A percentile compares a stretch with the other conserved stretches of the same genome.
Evolutionary conservation across 2,113 vertebrate species (phyloP).

Genomic region (Falco punctatus): DNA sequence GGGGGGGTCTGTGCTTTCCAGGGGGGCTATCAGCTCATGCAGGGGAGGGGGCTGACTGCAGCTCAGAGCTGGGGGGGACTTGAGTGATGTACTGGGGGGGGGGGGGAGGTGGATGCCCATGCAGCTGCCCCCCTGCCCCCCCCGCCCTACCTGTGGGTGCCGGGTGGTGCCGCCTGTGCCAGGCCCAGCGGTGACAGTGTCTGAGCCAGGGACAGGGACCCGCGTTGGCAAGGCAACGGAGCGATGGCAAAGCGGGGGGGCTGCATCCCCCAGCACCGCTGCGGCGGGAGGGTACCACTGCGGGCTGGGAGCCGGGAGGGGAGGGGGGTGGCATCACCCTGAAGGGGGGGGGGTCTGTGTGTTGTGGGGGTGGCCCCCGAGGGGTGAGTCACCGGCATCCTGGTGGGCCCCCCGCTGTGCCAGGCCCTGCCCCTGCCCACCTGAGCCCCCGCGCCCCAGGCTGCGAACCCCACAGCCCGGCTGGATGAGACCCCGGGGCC

Average conservation of each 20-base stretch:
- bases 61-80: neutral
- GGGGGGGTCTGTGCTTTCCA: accelerated
- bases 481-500: accelerated
- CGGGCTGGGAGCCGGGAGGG: too few species aligned
- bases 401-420: neutral
- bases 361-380: neutral
- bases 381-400: neutral
- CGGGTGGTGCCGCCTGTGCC: neutral
- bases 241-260: neutral
- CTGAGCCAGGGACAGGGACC: neutral
- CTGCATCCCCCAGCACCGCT: neutral
- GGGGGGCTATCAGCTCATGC: neutral
- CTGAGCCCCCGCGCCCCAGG: neutral
- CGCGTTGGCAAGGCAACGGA: constrained; percentile 18
- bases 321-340: neutral
- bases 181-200: neutral
- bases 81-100: accelerated
- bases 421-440: neutral
- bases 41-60: neutral
- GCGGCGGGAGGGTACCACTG: neutral
- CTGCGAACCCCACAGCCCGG: accelerated
- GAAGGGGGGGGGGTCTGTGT: neutral
- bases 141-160: neutral
- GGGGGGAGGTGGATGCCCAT: neutral
- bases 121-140: accelerated